Evolutionary conservation across 1,140 invertebrate species (phyloP), one percentile per base, ranked within the genome.

Genomic region (Drosophila pachea): DNA sequence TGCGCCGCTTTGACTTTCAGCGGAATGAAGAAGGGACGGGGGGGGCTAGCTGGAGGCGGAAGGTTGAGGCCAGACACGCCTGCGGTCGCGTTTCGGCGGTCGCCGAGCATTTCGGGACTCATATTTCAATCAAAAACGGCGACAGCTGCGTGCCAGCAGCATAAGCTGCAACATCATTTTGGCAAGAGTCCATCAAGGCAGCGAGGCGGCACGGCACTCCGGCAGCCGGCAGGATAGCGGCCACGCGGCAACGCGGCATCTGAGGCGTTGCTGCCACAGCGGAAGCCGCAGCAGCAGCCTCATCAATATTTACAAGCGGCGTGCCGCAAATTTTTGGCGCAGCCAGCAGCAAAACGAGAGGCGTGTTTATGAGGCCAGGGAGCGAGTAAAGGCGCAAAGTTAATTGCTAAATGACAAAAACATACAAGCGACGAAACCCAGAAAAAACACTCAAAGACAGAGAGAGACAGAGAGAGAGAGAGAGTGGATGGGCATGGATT

Each of bases 231-330:
- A n/a, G n/a, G n/a, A n/a, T n/a, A n/a, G n/a, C n/a, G n/a, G n/a
- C n/a, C n/a, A n/a, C n/a, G n/a, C n/a, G n/a, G n/a, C n/a, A n/a
- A n/a, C n/a, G n/a, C n/a, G n/a, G n/a, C n/a, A n/a, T n/a, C n/a
- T 29, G 33, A 31, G 55, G 50, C 38, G 42, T 50, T 32, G 53
- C 43, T 50, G 54, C 38, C 48, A 53, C 55, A 29, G 36, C 65
- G 45, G 70, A 56, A 50, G 48, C 48, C 48, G 48, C 48, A 50
- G 48, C 48, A 32, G n/a, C 48, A 50, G 52, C 67, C 76, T 81
- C 81, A 86, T 86, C 81, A 86, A 86, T 86, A 86, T 86, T 86
- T 86, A 86, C 81, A 79, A 76, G 79, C 81, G 79, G 79, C 76
- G 63, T 76, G 79, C 79, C 76, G 42, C 79, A 68, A 76, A 83